A percentile compares a stretch with the other conserved stretches of the same genome.
These are phyloP conservation scores for Enteromius anoplus DNA, from an alignment of 2,797 vertebrate genomes.

Conservation along the genomic window DNA sequence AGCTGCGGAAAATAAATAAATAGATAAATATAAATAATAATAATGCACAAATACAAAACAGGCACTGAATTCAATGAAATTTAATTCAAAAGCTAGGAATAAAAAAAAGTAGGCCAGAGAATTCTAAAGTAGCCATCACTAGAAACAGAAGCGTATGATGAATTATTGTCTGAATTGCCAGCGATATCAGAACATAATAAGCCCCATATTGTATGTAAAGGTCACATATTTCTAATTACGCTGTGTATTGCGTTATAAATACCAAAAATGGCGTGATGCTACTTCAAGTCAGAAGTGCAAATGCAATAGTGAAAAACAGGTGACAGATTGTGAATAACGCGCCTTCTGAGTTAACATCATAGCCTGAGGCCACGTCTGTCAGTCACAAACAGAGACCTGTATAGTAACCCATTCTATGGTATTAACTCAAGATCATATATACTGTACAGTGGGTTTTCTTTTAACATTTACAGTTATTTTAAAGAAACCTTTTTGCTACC, in stretches of 20 bases:
- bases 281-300: not conserved
- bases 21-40: too few relatives aligned
- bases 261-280: slow-evolving; percentile 16
- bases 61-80: not conserved
- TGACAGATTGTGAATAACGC: slow-evolving; percentile 4
- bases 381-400: slow-evolving; percentile 4
- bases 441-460: not conserved
- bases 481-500: not conserved
- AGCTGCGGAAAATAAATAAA: slow-evolving; percentile 1
- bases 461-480: not conserved
- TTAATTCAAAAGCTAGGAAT: not conserved
- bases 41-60: not conserved
- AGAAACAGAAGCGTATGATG: not conserved
- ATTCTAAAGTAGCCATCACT: not conserved
- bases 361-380: slow-evolving; percentile 8
- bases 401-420: not conserved
- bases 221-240: not conserved
- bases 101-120: not conserved
- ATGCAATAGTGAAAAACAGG: slow-evolving; percentile 15
- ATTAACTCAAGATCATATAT: slow-evolving; percentile 1
- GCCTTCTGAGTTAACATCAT: not conserved
- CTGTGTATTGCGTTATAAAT: not conserved
- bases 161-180: not conserved
- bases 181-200: slow-evolving; percentile 2
- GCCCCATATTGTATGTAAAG: not conserved